A percentile compares a stretch with the other conserved stretches of the same genome.
Evolutionary conservation across 1,140 invertebrate genomes (phyloP).

Genomic region (Meteorus sp.): DNA sequence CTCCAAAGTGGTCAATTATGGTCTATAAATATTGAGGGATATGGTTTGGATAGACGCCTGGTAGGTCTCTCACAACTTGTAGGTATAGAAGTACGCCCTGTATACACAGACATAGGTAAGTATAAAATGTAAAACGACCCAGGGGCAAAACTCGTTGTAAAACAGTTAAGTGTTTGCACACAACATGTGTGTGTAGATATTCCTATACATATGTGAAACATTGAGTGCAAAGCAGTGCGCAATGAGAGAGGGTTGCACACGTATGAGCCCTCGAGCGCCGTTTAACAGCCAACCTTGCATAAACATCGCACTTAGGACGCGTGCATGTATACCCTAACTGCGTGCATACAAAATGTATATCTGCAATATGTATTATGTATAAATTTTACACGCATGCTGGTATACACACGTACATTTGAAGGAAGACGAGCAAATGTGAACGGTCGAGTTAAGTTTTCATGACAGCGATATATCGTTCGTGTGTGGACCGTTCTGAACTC

Average conservation of each 20-base stretch:
- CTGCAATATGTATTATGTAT: background rate
- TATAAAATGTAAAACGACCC: background rate
- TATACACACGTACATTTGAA: no score
- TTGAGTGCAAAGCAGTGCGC: background rate
- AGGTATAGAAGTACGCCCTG: no score
- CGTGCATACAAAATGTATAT: no score
- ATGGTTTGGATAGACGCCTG: background rate
- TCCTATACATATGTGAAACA: background rate
- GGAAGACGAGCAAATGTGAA: slow-evolving; percentile 2
- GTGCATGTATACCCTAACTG: no score
- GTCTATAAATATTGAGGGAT: slow-evolving; percentile 31
- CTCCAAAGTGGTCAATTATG: slow-evolving; percentile 32
- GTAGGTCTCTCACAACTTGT: no score
- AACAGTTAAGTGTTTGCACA: slow-evolving; percentile 6
- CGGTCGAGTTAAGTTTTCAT: slow-evolving; percentile 17
- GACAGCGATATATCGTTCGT: slow-evolving; percentile 25
- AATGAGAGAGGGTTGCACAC: background rate
- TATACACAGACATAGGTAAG: background rate
- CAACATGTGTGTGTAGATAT: no score
- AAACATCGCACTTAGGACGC: slow-evolving; percentile 22
- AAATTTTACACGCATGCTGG: no score
- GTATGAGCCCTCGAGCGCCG: slow-evolving; percentile 14
- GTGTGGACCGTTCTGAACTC: slow-evolving; percentile 22
- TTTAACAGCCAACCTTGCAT: slow-evolving; percentile 28
- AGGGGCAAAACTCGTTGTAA: background rate